Evolutionary conservation across 30 jellyfish, hydroid and myxozoan genomes (phyloP).

Genomic region (Mastigias papua): DNA sequence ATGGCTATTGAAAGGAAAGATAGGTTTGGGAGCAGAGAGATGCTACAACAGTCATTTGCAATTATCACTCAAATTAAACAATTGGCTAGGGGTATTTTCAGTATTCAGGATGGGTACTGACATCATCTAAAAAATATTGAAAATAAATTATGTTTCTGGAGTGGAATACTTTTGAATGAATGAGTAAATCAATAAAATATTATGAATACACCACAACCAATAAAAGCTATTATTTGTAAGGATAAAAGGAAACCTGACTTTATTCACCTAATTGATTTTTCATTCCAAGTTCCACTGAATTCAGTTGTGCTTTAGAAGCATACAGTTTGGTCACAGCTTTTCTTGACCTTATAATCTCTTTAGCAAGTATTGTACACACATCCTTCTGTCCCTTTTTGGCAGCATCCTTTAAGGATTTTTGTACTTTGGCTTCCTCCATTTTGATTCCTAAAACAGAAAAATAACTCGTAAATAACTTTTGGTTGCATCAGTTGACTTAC

Average conservation of each 20-base stretch:
- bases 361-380: conserved; percentile 92
- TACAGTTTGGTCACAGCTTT: conserved; percentile 91
- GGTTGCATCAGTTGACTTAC: too few species aligned
- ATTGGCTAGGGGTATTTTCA: too few species aligned
- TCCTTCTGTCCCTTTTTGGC: conserved; percentile 97
- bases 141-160: too few species aligned
- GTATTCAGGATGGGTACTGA: too few species aligned
- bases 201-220: neutral
- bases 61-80: too few species aligned
- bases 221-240: neutral
- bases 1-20: too few species aligned
- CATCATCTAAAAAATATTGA: too few species aligned
- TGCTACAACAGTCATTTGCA: too few species aligned
- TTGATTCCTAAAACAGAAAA: conserved; percentile 63
- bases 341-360: conserved; percentile 91
- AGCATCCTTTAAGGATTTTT: conserved; percentile 94
- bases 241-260: neutral
- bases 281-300: conserved; percentile 93
- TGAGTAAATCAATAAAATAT: too few species aligned
- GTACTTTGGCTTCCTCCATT: conserved; percentile 94
- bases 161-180: too few species aligned
- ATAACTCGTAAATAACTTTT: too few species aligned
- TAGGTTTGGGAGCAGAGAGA: too few species aligned
- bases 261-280: conserved; percentile 90
- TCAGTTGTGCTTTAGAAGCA: conserved; percentile 96